A percentile compares a stretch with the other conserved stretches of the same genome.
Conservation (phyloP, 2,113 vertebrate genomes). For the Hippocampus comes region DNA sequence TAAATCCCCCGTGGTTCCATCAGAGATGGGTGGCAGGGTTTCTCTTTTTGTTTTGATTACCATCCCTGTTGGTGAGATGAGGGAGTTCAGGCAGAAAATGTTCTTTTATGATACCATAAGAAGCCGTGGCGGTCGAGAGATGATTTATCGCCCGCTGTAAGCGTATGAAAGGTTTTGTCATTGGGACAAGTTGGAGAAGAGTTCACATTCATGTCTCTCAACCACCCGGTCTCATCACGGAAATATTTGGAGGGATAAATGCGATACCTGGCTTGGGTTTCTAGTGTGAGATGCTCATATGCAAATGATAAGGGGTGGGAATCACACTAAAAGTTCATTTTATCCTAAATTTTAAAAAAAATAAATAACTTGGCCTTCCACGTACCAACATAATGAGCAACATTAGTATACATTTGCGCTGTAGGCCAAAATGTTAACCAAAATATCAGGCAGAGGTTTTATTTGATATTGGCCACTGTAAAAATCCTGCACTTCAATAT, state of each 20-base stretch:
- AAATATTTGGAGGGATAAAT: not conserved
- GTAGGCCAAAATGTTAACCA: no score
- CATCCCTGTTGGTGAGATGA: constrained; percentile 74
- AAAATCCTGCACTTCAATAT: no score
- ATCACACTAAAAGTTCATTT: no score
- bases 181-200: constrained; percentile 49
- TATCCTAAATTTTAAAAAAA: no score
- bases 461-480: no score
- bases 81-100: constrained; percentile 75
- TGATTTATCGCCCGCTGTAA: constrained; percentile 67
- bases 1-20: constrained; percentile 74
- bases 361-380: no score
- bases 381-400: no score
- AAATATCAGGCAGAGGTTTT: no score
- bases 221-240: not conserved
- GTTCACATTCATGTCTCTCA: constrained; percentile 27
- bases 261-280: not conserved
- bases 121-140: constrained; percentile 56
- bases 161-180: constrained; percentile 71
- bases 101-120: constrained; percentile 68
- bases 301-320: no score
- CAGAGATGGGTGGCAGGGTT: constrained; percentile 67
- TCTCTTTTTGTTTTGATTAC: constrained; percentile 75
- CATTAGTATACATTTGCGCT: no score
- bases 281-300: no score